Conservation (phyloP, 1,140 invertebrate genomes). For the Ceratoteleas bidentatus region DNA sequence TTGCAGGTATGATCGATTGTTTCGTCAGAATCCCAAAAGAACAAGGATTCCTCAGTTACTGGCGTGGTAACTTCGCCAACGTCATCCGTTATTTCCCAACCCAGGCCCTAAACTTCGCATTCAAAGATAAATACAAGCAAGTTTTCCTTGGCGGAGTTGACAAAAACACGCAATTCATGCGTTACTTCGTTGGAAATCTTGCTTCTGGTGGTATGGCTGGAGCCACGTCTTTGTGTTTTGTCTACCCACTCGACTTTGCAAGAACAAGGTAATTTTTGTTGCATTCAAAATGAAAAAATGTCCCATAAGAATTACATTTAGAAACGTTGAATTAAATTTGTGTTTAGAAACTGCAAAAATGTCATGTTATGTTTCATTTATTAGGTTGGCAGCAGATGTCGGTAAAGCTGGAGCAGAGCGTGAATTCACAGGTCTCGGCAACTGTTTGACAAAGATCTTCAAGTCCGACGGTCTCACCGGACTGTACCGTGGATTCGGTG, state of each 20-base stretch:
- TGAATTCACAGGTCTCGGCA: slow-evolving; percentile 91
- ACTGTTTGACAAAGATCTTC: slow-evolving; percentile 92
- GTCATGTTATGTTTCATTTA: neutral
- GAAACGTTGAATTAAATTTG: neutral
- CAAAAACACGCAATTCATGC: slow-evolving; percentile 94
- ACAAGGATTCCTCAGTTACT: slow-evolving; percentile 92
- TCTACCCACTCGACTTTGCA: slow-evolving; percentile 97
- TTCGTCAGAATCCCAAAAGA: slow-evolving; percentile 93
- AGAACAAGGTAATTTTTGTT: slow-evolving; percentile 88
- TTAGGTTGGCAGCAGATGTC: slow-evolving; percentile 90
- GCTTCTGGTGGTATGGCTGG: slow-evolving; percentile 97
- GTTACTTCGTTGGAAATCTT: slow-evolving; percentile 92
- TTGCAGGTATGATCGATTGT: slow-evolving; percentile 91
- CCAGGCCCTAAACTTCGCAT: slow-evolving; percentile 97
- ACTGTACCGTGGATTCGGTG: slow-evolving; percentile 94
- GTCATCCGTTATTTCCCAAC: slow-evolving; percentile 97
- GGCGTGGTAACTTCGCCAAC: slow-evolving; percentile 97
- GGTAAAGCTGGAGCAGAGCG: slow-evolving; percentile 88
- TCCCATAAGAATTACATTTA: too few species aligned
- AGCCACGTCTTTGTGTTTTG: slow-evolving; percentile 96
- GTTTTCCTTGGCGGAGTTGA: slow-evolving; percentile 92
- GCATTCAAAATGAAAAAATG: neutral
- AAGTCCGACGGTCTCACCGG: slow-evolving; percentile 91
- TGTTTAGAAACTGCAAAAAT: neutral
- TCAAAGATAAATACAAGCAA: slow-evolving; percentile 95